Conservation (phyloP, 2,888 invertebrate species). For the Sabatieria punctata region DNA sequence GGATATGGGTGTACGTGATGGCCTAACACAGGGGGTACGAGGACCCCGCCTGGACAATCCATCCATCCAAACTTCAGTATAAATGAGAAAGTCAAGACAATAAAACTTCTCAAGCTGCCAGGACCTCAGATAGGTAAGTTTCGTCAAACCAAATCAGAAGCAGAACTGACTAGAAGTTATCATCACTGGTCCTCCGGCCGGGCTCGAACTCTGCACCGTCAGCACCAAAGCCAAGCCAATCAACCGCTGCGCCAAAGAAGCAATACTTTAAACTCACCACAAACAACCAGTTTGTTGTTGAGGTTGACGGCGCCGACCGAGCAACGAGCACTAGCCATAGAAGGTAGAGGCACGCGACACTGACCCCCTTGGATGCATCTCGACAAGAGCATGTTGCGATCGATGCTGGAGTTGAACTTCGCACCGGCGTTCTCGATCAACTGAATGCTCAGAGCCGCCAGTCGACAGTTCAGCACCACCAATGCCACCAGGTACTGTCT, state of each 20-base stretch:
- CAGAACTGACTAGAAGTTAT: too few species aligned
- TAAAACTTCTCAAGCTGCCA: too few species aligned
- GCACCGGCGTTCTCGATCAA: slow-evolving; percentile 26
- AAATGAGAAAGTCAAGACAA: slow-evolving; percentile 4
- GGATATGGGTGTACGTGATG: too few species aligned
- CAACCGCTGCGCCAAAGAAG: too few species aligned
- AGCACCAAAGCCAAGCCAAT: too few species aligned
- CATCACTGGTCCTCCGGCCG: too few species aligned
- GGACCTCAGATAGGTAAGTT: too few species aligned
- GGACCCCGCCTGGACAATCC: too few species aligned
- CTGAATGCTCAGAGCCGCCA: slow-evolving; percentile 41
- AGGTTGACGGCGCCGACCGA: slow-evolving; percentile 56
- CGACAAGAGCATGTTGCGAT: slow-evolving; percentile 13
- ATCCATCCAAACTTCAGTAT: too few species aligned
- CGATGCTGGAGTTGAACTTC: too few species aligned
- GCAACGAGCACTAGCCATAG: slow-evolving; percentile 52
- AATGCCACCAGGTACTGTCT: slow-evolving; percentile 48
- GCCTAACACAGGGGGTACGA: not conserved
- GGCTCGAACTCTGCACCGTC: too few species aligned
- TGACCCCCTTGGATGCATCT: slow-evolving; percentile 17
- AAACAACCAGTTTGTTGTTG: slow-evolving; percentile 53
- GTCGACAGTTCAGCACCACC: slow-evolving; percentile 45
- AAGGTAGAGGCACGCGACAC: slow-evolving; percentile 36
- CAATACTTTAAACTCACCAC: slow-evolving; percentile 48
- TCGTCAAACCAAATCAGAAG: too few species aligned